phyloP scores from a whole-genome alignment of 1,140 invertebrate genomes.

The Drosophila orosa region DNA sequence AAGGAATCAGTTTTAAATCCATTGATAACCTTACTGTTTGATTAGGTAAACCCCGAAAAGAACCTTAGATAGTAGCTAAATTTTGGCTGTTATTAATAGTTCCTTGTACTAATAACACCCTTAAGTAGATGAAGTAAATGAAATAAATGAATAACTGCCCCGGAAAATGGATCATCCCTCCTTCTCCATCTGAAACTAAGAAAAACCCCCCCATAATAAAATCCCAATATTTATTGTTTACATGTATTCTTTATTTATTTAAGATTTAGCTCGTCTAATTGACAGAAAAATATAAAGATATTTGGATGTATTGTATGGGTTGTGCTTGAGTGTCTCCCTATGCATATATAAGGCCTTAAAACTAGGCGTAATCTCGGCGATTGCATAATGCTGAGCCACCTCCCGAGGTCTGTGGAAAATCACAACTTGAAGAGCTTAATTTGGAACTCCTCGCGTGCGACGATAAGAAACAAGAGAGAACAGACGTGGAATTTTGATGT shows the following conservation, averaged over 20 bases:
- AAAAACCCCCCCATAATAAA: neutral
- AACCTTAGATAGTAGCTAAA: neutral
- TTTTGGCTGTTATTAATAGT: neutral
- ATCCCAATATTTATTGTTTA: slow-evolving; percentile 12
- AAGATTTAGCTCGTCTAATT: slow-evolving; percentile 63
- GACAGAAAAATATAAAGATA: slow-evolving; percentile 71
- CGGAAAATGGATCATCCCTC: neutral
- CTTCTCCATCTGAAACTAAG: neutral
- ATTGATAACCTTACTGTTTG: neutral
- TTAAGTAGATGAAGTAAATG: neutral
- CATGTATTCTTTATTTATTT: slow-evolving; percentile 54
- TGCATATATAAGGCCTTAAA: slow-evolving; percentile 33
- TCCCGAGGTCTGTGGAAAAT: slow-evolving; percentile 49
- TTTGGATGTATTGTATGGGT: slow-evolving; percentile 52
- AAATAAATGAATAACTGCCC: neutral
- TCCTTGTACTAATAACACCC: neutral
- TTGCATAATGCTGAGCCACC: slow-evolving; percentile 46
- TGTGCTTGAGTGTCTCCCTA: slow-evolving; percentile 47
- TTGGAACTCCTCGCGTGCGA: neutral
- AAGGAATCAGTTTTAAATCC: neutral
- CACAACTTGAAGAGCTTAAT: slow-evolving; percentile 39
- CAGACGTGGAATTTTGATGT: slow-evolving; percentile 61
- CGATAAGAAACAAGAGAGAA: slow-evolving; percentile 58
- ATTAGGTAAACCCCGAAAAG: neutral
- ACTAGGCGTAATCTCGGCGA: slow-evolving; percentile 43